Conservation (phyloP, 2,113 vertebrate genomes). For the Irena cyanogastra region DNA sequence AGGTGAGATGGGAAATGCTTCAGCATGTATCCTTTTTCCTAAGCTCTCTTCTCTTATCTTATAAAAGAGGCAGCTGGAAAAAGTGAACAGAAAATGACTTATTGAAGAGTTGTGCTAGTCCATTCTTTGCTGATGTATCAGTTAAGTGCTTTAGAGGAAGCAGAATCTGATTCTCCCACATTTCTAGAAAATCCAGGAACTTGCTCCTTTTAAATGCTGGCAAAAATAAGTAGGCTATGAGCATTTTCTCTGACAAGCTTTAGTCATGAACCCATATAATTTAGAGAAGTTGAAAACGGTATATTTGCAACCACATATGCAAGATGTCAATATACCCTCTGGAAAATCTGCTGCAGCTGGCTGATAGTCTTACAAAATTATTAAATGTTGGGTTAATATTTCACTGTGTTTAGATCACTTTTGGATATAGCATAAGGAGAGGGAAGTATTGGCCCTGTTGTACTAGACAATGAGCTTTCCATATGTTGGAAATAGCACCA, state of each 20-base stretch:
- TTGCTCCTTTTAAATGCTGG: neutral
- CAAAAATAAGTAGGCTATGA: neutral
- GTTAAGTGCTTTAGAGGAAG: neutral
- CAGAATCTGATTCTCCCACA: neutral
- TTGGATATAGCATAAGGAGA: slow-evolving; percentile 13
- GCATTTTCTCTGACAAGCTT: neutral
- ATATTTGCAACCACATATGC: neutral
- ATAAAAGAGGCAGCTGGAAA: neutral
- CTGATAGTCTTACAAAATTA: neutral
- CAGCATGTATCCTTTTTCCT: neutral
- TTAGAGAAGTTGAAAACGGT: neutral
- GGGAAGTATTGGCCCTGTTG: neutral
- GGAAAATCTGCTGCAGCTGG: slow-evolving; percentile 38
- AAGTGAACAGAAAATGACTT: neutral
- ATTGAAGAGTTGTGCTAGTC: neutral
- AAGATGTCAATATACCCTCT: neutral
- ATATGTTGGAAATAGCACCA: slow-evolving; percentile 1
- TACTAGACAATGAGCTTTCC: slow-evolving; percentile 29
- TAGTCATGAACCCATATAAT: neutral
- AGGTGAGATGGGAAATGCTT: neutral
- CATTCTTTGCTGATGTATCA: neutral
- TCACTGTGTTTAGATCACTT: slow-evolving; percentile 46
- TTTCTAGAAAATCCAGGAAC: neutral
- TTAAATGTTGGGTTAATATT: slow-evolving; percentile 12
- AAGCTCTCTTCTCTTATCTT: neutral